Base-by-base conservation (phyloP, 2,797 vertebrate genomes). In the Prunella strophiata region DNA sequence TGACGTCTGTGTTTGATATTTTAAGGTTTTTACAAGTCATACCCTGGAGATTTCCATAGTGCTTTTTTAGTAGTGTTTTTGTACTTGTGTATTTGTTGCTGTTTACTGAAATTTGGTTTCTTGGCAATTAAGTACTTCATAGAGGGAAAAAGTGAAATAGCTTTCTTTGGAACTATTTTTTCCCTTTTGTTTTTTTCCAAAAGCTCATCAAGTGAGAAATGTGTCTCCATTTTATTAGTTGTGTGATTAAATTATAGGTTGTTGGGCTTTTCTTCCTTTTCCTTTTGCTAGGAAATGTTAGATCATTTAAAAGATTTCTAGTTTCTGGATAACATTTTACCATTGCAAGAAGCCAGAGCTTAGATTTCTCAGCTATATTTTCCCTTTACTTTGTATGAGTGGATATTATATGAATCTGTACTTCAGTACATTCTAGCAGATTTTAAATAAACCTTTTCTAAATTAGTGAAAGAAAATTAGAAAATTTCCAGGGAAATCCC, bases 401-500 rank as follows among this genome's bases (percentile, higher is more conserved):
- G 72, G 82, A 43, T 63, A 50, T 38, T 66, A 45, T 7, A 14
- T 50, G 63, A 85, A 23, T 40, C 43, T 79, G 21, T 29, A 51
- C 75, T 83, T 91, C 54, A 59, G 67, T 91, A 63, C 25, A 42
- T 92, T 89, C 62, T 76, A 93, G 66, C 58, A 85, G 62, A 85
- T 95, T 97, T 96, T 84, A 92, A 95, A 95, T 85, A 84, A 96
- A 91, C 51, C 36, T 96, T 85, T 88, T 94, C 43, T 93, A 85
- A 95, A 92, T 58, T 66, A 75, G 63, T 48, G 79, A 77, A 90
- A 88, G 82, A 96, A 95, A 96, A 95, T 63, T 8, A 93, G 71
- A 93, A 92, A 51, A 47, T 81, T 95, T 85, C 36, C 22, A 51
- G 74, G 92, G 89, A 96, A 97, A 93, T 96, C 96, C 79, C 85